Percentiles rank a stretch among this genome's conserved stretches.
Conservation (phyloP, 1,140 invertebrate genomes). For the Eulimnadia texana region DNA sequence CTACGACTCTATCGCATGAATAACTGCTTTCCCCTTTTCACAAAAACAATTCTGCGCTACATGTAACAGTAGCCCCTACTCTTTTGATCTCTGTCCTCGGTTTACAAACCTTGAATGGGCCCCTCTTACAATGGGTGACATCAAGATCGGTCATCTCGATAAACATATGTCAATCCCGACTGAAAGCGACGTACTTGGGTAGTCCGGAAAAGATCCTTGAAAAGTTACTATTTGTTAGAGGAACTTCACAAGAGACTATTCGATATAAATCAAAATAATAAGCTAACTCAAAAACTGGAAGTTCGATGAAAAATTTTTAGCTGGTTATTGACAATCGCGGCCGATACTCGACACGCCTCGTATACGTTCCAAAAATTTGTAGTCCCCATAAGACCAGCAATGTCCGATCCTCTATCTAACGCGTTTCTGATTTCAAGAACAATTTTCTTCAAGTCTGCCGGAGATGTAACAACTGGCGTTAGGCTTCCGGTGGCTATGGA, state of each 20-base stretch:
- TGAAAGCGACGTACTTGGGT: not conserved
- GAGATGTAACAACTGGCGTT: no score
- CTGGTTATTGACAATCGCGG: not conserved
- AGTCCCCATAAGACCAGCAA: no score
- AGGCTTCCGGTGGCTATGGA: no score
- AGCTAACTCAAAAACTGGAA: not conserved
- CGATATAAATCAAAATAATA: not conserved
- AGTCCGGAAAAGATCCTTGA: not conserved
- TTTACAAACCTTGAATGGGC: not conserved
- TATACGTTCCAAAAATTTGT: not conserved
- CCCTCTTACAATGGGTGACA: not conserved
- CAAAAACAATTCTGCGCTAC: no score
- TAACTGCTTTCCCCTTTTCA: no score
- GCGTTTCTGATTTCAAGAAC: no score
- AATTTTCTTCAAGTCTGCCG: no score
- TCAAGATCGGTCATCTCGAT: not conserved
- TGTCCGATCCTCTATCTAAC: no score
- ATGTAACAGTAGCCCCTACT: not conserved
- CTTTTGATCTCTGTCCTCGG: not conserved
- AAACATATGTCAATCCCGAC: not conserved
- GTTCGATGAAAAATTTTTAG: not conserved
- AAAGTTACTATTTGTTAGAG: not conserved
- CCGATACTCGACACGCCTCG: not conserved
- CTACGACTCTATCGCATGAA: no score
- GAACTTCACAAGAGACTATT: not conserved